These are phyloP conservation scores for Lordiphosa mommai DNA, from an alignment of 1,140 invertebrate species.

Conservation along the genomic window DNA sequence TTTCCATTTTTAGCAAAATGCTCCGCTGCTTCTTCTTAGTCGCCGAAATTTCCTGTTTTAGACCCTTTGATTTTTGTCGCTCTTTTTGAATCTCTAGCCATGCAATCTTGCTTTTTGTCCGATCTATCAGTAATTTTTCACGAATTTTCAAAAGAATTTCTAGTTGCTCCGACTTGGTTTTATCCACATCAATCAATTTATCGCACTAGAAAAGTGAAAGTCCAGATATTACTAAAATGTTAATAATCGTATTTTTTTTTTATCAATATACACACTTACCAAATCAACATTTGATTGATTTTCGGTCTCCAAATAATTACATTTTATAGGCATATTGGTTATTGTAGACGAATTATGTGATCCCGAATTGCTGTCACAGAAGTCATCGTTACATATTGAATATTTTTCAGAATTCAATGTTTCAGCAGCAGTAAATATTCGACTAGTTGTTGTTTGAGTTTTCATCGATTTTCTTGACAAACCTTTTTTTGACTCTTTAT, in stretches of 20 bases:
- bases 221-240: neutral
- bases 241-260: neutral
- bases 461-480: too few species aligned
- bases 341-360: neutral
- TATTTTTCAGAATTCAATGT: too few species aligned
- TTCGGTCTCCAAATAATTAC: neutral
- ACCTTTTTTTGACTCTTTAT: too few species aligned
- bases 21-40: conserved; percentile 3
- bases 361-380: too few species aligned
- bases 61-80: conserved; percentile 36
- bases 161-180: neutral
- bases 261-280: neutral
- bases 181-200: neutral
- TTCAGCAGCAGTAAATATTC: too few species aligned
- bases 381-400: too few species aligned
- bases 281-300: neutral
- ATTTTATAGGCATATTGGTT: neutral
- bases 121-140: conserved; percentile 46
- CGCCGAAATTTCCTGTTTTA: conserved; percentile 1
- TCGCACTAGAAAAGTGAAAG: neutral
- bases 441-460: too few species aligned
- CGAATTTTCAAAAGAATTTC: conserved; percentile 26
- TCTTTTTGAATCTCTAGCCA: conserved; percentile 55
- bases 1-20: conserved; percentile 4
- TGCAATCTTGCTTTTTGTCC: conserved; percentile 50